Conservation (phyloP, 2,797 vertebrate species). For the Oreonectes daqikongensis region DNA sequence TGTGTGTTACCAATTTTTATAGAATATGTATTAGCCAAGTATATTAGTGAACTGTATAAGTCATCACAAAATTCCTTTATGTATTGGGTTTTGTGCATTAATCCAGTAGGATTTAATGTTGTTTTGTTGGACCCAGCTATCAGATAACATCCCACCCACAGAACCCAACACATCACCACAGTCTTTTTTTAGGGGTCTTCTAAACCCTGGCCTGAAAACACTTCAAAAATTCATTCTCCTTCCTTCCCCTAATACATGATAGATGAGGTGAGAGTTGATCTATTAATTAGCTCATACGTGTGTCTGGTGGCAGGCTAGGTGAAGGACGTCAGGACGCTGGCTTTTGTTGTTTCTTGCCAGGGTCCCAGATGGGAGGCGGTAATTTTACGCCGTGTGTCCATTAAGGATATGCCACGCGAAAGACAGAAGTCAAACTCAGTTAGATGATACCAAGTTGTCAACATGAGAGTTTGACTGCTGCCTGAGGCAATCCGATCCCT, state of each 20-base stretch:
- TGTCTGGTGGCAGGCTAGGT: slow-evolving; percentile 17
- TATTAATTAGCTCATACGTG: slow-evolving; percentile 49
- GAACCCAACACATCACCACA: not conserved
- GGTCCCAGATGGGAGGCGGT: slow-evolving; percentile 41
- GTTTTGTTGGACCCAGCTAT: no score
- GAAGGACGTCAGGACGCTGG: slow-evolving; percentile 20
- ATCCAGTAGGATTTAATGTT: no score
- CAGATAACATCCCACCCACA: no score
- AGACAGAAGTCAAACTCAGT: slow-evolving; percentile 58
- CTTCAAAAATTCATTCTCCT: slow-evolving; percentile 16
- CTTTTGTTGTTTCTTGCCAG: slow-evolving; percentile 35
- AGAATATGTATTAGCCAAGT: no score
- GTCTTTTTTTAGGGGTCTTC: not conserved
- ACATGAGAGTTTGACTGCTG: slow-evolving; percentile 32
- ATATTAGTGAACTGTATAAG: no score
- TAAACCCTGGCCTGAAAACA: not conserved
- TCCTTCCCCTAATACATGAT: slow-evolving; percentile 44
- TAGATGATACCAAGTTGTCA: slow-evolving; percentile 50
- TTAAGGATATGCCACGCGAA: slow-evolving; percentile 45
- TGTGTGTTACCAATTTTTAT: not conserved
- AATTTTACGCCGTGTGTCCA: slow-evolving; percentile 44
- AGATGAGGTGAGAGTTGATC: slow-evolving; percentile 45
- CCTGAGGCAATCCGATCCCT: slow-evolving; percentile 39
- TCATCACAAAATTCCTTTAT: no score
- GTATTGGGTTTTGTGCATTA: no score